These are phyloP conservation scores for Masticophis lateralis DNA, from an alignment of 2,797 vertebrate genomes.

Conservation along the genomic window DNA sequence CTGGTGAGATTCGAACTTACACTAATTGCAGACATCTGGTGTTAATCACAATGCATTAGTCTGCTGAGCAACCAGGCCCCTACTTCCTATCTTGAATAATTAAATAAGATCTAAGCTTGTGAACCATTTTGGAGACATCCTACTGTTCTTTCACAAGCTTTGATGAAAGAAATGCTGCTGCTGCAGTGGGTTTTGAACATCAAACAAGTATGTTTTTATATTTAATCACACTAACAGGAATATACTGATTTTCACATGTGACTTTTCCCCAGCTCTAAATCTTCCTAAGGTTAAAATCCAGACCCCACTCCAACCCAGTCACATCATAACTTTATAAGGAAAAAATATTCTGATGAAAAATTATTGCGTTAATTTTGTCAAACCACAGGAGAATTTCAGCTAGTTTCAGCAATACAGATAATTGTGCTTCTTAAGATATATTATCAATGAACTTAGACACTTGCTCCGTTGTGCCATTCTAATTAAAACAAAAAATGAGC, in stretches of 20 bases:
- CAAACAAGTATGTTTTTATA: not conserved
- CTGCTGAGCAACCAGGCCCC: no score
- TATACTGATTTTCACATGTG: not conserved
- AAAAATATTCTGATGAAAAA: not conserved
- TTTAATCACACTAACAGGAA: not conserved
- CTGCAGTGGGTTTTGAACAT: not conserved
- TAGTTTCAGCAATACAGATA: not conserved
- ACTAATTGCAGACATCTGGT: no score
- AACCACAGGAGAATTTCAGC: not conserved
- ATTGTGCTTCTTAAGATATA: not conserved
- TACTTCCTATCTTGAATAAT: not conserved
- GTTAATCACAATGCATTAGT: no score
- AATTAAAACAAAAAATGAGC: not conserved
- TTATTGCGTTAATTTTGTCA: not conserved
- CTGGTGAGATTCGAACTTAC: no score
- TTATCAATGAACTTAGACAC: not conserved
- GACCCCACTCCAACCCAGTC: not conserved
- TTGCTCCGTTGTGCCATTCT: not conserved
- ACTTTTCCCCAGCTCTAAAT: not conserved
- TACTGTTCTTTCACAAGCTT: not conserved
- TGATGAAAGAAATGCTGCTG: not conserved
- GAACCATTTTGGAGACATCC: not conserved
- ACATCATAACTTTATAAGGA: not conserved
- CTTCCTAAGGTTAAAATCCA: not conserved
- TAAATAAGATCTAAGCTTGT: not conserved